Percentiles rank a stretch among this genome's conserved stretches.
phyloP scores from a whole-genome alignment of 1,140 invertebrate genomes.

The Pseudomyrmex concolor region DNA sequence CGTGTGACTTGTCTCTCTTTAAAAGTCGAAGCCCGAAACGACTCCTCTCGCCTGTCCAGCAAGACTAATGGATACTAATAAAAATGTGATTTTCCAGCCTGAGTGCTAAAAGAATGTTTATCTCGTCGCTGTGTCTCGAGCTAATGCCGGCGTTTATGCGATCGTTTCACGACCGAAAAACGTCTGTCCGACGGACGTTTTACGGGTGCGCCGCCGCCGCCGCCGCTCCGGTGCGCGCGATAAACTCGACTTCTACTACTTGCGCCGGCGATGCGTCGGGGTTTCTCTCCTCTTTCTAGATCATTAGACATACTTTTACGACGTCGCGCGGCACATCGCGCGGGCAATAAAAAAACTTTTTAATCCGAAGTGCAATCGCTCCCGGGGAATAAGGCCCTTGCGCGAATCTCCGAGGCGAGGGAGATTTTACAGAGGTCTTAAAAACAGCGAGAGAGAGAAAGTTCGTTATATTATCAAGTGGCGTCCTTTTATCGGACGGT shows the following conservation, averaged over 20 bases:
- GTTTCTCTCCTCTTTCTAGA: conserved; percentile 31
- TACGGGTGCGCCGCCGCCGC: conserved; percentile 24
- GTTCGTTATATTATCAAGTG: conserved; percentile 5
- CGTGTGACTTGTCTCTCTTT: conserved; percentile 35
- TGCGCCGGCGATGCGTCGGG: conserved; percentile 18
- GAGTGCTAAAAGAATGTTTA: conserved; percentile 56
- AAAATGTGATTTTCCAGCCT: conserved; percentile 61
- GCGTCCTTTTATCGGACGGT: conserved; percentile 6
- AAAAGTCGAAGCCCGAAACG: conserved; percentile 27
- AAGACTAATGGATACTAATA: conserved; percentile 64
- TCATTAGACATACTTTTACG: conserved; percentile 59
- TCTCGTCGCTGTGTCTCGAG: conserved; percentile 11
- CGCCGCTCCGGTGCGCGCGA: conserved; percentile 3
- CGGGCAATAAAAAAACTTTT: conserved; percentile 53
- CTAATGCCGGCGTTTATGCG: conserved; percentile 52
- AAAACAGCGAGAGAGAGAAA: background rate
- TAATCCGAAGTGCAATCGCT: conserved; percentile 43
- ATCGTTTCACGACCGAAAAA: conserved; percentile 60
- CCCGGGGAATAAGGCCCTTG: background rate
- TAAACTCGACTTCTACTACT: conserved; percentile 48
- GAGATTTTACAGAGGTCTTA: conserved; percentile 40
- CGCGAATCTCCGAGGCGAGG: background rate
- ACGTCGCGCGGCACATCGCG: conserved; percentile 28
- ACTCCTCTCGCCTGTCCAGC: conserved; percentile 25
- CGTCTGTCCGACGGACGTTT: conserved; percentile 37